Conservation (phyloP, 2,888 invertebrate species). For the Parnassius mnemosyne region DNA sequence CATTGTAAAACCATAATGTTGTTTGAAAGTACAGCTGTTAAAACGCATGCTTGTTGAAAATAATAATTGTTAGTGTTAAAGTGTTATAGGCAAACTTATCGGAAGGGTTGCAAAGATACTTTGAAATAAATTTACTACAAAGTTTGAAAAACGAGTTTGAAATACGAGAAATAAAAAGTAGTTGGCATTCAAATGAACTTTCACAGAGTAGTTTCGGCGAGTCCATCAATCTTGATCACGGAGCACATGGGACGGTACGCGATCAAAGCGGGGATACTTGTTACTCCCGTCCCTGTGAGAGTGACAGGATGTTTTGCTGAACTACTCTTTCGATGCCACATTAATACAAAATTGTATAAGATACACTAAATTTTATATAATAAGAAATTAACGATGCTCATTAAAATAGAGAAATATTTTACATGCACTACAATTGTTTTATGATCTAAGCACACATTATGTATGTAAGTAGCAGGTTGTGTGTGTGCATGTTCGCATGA, state of each 20-base stretch:
- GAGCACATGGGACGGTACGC: constrained; percentile 32
- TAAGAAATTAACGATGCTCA: neutral
- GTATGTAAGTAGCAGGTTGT: too few species aligned
- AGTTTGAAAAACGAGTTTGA: constrained; percentile 28
- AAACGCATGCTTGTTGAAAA: constrained; percentile 28
- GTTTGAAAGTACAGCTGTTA: constrained; percentile 31
- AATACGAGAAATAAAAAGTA: constrained; percentile 26
- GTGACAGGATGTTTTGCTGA: constrained; percentile 23
- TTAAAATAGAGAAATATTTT: neutral
- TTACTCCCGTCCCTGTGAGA: constrained; percentile 25
- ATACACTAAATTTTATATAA: neutral
- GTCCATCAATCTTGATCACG: constrained; percentile 48
- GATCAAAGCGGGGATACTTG: constrained; percentile 28
- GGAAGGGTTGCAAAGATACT: constrained; percentile 30
- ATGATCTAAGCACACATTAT: too few species aligned
- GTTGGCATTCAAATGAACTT: constrained; percentile 34
- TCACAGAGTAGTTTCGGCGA: constrained; percentile 33
- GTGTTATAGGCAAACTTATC: constrained; percentile 31
- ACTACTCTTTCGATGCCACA: constrained; percentile 20
- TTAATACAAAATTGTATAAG: constrained; percentile 11
- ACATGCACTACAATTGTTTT: too few species aligned
- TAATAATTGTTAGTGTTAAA: constrained; percentile 29
- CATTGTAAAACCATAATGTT: constrained; percentile 33
- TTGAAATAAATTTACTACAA: constrained; percentile 30
- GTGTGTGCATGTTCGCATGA: too few species aligned